Base-by-base conservation (phyloP, 2,888 invertebrate genomes). In the Amiota minor region DNA sequence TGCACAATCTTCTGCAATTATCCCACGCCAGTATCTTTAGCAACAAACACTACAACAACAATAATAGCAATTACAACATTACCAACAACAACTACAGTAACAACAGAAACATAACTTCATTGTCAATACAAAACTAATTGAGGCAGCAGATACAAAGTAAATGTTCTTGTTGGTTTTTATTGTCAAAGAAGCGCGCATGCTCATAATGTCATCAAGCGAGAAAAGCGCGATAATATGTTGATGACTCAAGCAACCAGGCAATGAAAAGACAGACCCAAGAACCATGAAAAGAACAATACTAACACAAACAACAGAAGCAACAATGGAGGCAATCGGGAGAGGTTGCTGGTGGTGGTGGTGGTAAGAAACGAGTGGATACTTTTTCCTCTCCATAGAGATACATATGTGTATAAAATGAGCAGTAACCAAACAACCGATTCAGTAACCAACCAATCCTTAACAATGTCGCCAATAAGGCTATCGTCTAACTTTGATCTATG, bases 401-500 rank as follows among this genome's bases (percentile, higher is more conserved):
- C 23, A 2, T 3, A 8, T 35, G 6, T 35, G 6, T 35, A 35
- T 23, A 23, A 23, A 23, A 23, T 23, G 23, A 1, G 3, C 23
- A 35, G 35, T 6, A 35, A 35, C 35, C 6, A 35, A 35, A 3
- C 6, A 35, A 35, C 35, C 35, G 35, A 35, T 35, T 8, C 6
- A 35, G 35, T 35, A 35, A 35, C 35, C 35, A 35, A 35, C 35
- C 35, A 35, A 35, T 35, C 35, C 35, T 35, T 35, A 35, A 35
- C 35, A 35, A 6, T 8, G 35, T 6, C 70, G 67, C 75, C 46
- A 75, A 75, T 70, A 81, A 78, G 82, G 79, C 81, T 77, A 79
- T 83, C 80, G 81, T 82, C 84, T 79, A 84, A 84, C 80, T 80
- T 71, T 74, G 77, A 85, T 83, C 83, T 84, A 82, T 77, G 79